Conservation (phyloP, 2,113 vertebrate species). For the Ceuthmochares aereus region DNA sequence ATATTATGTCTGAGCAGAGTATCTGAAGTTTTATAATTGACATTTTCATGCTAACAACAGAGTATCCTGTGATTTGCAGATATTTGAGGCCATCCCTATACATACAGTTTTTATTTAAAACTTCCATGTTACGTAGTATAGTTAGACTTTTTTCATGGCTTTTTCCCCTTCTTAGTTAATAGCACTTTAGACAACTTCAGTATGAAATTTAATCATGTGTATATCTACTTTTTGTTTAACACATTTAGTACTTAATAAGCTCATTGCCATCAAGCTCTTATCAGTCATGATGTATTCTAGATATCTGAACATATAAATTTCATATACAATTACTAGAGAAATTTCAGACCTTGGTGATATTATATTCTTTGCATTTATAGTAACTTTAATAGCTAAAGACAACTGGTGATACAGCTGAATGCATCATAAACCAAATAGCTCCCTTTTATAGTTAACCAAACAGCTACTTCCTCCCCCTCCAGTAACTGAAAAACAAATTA, state of each 20-base stretch:
- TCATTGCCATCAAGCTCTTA: not conserved
- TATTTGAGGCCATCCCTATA: not conserved
- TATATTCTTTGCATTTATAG: not conserved
- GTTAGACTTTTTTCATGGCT: not conserved
- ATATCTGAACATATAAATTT: not conserved
- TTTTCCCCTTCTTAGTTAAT: not conserved
- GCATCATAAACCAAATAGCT: slow-evolving; percentile 69
- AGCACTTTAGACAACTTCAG: not conserved
- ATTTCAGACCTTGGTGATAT: slow-evolving; percentile 7
- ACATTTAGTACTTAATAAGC: not conserved
- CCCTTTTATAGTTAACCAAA: slow-evolving; percentile 47
- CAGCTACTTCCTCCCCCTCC: slow-evolving; percentile 61
- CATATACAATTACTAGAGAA: not conserved
- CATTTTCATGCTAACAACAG: not conserved
- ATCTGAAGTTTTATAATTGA: not conserved
- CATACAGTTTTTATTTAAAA: not conserved
- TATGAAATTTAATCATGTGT: not conserved
- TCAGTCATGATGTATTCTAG: not conserved
- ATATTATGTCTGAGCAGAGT: not conserved
- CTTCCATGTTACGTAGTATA: not conserved
- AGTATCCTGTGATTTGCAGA: not conserved
- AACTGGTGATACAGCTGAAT: slow-evolving; percentile 55
- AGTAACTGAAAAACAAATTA: slow-evolving; percentile 72
- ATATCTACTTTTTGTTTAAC: not conserved
- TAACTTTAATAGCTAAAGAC: slow-evolving; percentile 60